Evolutionary conservation across 2,797 vertebrate species (phyloP).

Genomic region (Synanceia verrucosa): DNA sequence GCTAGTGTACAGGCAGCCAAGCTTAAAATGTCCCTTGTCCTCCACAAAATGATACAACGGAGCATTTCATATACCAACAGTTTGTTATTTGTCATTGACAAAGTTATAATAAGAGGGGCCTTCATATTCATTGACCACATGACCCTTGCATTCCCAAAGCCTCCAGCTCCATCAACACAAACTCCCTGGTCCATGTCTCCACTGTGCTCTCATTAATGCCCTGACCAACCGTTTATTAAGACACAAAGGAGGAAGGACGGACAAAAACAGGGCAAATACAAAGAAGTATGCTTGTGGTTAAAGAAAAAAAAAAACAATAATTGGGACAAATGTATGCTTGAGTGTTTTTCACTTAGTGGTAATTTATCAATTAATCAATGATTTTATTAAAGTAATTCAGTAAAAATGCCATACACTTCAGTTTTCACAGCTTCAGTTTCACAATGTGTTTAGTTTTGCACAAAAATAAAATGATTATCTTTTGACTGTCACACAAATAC

Average conservation of each 20-base stretch:
- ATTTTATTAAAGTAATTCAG: too few species aligned
- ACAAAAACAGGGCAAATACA: background rate
- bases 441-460: too few species aligned
- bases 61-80: conserved; percentile 85
- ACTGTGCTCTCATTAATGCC: conserved; percentile 55
- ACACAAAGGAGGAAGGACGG: conserved; percentile 33
- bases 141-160: conserved; percentile 77
- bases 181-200: conserved; percentile 41
- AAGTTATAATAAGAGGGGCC: conserved; percentile 84
- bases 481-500: too few species aligned
- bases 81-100: conserved; percentile 88
- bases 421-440: too few species aligned
- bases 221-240: conserved; percentile 53
- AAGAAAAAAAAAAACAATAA: background rate
- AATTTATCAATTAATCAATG: too few species aligned
- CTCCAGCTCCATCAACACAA: conserved; percentile 52
- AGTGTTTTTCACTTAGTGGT: too few species aligned
- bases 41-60: conserved; percentile 86
- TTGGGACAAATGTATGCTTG: background rate
- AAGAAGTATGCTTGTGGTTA: background rate
- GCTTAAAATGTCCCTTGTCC: conserved; percentile 89
- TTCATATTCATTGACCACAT: conserved; percentile 84
- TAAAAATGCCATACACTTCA: too few species aligned
- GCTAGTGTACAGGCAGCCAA: conserved; percentile 83
- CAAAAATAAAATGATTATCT: too few species aligned